Conservation (phyloP, 2,888 invertebrate genomes). For the Trissolcus japonicus region DNA sequence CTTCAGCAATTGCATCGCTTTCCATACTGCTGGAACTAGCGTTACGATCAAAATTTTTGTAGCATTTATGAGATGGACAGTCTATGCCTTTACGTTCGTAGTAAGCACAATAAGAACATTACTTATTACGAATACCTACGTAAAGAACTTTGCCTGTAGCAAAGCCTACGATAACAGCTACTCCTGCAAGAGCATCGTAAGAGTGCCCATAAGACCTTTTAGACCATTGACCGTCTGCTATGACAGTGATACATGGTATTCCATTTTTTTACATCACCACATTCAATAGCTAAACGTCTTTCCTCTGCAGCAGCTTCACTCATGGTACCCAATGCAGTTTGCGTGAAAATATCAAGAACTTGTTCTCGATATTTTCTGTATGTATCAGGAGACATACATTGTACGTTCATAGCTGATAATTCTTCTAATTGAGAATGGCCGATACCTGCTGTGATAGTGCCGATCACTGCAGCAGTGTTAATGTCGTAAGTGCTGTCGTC, state of each 20-base stretch:
- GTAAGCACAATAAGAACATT: no score
- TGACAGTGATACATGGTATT: slow-evolving; percentile 45
- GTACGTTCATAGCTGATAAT: slow-evolving; percentile 3
- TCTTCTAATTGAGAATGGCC: slow-evolving; percentile 2
- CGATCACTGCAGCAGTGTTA: slow-evolving; percentile 4
- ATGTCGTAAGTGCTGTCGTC: neutral
- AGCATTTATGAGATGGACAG: slow-evolving; percentile 58
- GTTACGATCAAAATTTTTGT: slow-evolving; percentile 61
- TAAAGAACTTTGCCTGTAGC: no score
- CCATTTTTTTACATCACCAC: slow-evolving; percentile 31
- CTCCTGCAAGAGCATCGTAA: slow-evolving; percentile 44
- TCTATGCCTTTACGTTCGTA: no score
- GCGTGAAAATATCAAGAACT: neutral
- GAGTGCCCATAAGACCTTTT: slow-evolving; percentile 43
- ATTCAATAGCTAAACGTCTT: slow-evolving; percentile 32
- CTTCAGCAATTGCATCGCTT: slow-evolving; percentile 52
- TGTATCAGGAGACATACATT: slow-evolving; percentile 1
- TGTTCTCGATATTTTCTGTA: no score
- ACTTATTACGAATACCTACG: no score
- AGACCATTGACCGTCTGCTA: slow-evolving; percentile 39
- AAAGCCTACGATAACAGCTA: no score
- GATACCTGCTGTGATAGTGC: slow-evolving; percentile 2
- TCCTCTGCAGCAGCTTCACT: slow-evolving; percentile 34
- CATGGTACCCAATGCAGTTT: slow-evolving; percentile 21
- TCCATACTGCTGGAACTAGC: no score